phyloP scores from a whole-genome alignment of 2,113 vertebrate species.

The Lutjanus erythropterus region DNA sequence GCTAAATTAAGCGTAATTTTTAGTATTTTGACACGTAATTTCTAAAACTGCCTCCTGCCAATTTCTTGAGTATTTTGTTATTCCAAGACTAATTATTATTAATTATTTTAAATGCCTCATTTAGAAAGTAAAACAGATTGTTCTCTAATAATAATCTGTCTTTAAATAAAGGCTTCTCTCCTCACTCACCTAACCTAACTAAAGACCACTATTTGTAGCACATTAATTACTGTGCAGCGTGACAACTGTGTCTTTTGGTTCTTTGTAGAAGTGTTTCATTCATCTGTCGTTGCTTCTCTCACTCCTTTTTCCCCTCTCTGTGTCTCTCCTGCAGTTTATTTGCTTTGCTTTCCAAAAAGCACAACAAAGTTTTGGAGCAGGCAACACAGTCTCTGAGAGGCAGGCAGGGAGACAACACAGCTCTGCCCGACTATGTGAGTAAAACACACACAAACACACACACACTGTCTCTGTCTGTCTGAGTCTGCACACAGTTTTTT shows the following conservation, averaged over 20 bases:
- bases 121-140: conserved; percentile 31
- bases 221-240: neutral
- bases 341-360: conserved; percentile 98
- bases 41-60: conserved; percentile 16
- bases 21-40: conserved; percentile 2
- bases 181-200: neutral
- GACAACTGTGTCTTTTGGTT: conserved; percentile 14
- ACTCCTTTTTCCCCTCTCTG: conserved; percentile 17
- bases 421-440: conserved; percentile 98
- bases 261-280: conserved; percentile 14
- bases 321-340: conserved; percentile 89
- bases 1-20: conserved; percentile 2
- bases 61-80: conserved; percentile 27
- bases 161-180: conserved; percentile 29
- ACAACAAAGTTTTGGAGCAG: conserved; percentile 99
- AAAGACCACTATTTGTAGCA: conserved; percentile 7
- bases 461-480: neutral
- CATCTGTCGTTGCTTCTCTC: conserved; percentile 20
- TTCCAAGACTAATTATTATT: conserved; percentile 33
- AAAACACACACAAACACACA: conserved; percentile 56
- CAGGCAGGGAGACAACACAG: conserved; percentile 85
- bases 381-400: conserved; percentile 95
- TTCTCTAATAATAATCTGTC: conserved; percentile 16
- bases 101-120: conserved; percentile 46
- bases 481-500: conserved; percentile 32